Percentiles rank a stretch among this genome's conserved stretches.
Evolutionary conservation across 1,140 invertebrate species (phyloP).

Genomic region (Aradophagus sp.): DNA sequence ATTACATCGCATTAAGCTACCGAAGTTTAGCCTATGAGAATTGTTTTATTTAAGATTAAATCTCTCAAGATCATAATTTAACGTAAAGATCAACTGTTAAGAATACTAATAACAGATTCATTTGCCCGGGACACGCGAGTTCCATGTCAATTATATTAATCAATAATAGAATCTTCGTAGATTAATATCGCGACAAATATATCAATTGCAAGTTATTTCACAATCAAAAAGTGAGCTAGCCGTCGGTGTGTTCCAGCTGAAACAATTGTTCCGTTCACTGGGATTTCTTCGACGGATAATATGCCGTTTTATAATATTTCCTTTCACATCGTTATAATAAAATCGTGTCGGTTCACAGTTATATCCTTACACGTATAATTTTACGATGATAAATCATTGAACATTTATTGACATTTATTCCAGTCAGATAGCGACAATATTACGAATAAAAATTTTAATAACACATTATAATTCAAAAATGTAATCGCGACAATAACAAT

Average conservation of each 20-base stretch:
- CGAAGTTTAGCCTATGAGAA: too few species aligned
- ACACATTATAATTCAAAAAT: too few species aligned
- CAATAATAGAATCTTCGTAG: constrained; percentile 36
- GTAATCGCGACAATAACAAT: neutral
- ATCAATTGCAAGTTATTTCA: constrained; percentile 34
- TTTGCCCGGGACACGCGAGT: constrained; percentile 18
- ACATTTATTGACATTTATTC: too few species aligned
- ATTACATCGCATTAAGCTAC: too few species aligned
- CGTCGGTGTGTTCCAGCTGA: constrained; percentile 1
- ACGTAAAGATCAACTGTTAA: constrained; percentile 3
- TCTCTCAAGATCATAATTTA: neutral
- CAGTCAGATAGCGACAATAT: too few species aligned
- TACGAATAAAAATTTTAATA: too few species aligned
- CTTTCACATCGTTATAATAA: constrained; percentile 20
- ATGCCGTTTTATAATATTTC: constrained; percentile 21
- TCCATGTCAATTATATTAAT: constrained; percentile 30
- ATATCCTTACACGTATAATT: too few species aligned
- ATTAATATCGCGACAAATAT: constrained; percentile 42
- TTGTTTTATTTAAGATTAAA: too few species aligned
- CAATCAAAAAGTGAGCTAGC: constrained; percentile 29
- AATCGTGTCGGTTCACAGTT: constrained; percentile 4
- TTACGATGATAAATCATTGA: too few species aligned
- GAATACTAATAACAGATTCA: constrained; percentile 35
- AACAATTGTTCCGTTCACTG: constrained; percentile 33
- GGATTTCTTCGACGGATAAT: constrained; percentile 2